These are phyloP conservation scores for Eupithecia insigniata DNA, from an alignment of 2,888 invertebrate species.

Conservation along the genomic window DNA sequence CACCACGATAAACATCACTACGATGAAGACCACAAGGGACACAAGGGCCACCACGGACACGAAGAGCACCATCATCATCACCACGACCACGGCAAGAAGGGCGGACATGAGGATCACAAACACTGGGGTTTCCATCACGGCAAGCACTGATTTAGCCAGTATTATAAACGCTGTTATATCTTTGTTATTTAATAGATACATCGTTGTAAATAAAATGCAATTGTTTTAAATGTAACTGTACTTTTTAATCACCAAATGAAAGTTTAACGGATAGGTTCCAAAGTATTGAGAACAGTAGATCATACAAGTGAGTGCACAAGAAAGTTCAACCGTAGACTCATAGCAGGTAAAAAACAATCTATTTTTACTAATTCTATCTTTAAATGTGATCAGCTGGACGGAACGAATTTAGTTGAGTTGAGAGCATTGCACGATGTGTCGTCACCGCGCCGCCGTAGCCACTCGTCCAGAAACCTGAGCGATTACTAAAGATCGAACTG, in stretches of 20 bases:
- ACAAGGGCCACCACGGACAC: constrained; percentile 90
- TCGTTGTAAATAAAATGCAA: constrained; percentile 72
- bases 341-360: constrained; percentile 34
- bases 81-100: constrained; percentile 91
- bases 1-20: constrained; percentile 92
- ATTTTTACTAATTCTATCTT: constrained; percentile 16
- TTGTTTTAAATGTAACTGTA: constrained; percentile 13
- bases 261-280: neutral
- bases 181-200: constrained; percentile 65
- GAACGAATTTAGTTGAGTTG: constrained; percentile 69
- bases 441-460: constrained; percentile 66
- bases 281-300: neutral
- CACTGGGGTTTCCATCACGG: constrained; percentile 88
- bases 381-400: constrained; percentile 49
- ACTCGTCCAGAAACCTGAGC: constrained; percentile 81
- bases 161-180: constrained; percentile 56
- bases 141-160: constrained; percentile 76
- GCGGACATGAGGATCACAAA: constrained; percentile 89
- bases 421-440: constrained; percentile 76
- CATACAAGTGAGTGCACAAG: neutral
- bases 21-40: constrained; percentile 92
- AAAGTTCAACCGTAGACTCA: constrained; percentile 16
- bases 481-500: constrained; percentile 79
- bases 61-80: constrained; percentile 90
- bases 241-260: neutral